phyloP scores from a whole-genome alignment of 2,797 vertebrate species.

The Aulostomus chinensis region DNA sequence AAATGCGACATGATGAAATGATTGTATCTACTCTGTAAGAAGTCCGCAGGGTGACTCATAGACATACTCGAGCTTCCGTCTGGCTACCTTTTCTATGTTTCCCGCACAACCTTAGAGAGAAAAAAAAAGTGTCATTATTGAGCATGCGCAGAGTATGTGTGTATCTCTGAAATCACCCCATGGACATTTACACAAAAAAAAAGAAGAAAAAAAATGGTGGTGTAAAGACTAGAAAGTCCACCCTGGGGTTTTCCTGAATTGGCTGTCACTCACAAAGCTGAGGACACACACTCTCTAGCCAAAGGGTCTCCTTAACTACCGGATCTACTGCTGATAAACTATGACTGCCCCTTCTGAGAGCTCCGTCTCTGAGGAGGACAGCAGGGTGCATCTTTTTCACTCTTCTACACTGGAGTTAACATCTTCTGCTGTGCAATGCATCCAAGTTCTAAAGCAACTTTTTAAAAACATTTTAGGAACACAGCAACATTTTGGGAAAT shows the following conservation, averaged over 20 bases:
- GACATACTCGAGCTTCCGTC: constrained; percentile 28
- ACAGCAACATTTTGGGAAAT: too few relatives aligned
- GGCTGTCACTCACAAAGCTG: constrained; percentile 42
- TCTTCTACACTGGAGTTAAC: too few relatives aligned
- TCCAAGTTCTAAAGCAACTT: too few relatives aligned
- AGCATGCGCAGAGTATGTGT: constrained; percentile 4
- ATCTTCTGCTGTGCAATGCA: too few relatives aligned
- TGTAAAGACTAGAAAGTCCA: constrained; percentile 29
- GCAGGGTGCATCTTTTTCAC: not conserved
- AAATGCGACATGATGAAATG: constrained; percentile 62
- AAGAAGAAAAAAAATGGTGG: constrained; percentile 9
- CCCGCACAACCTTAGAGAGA: constrained; percentile 9
- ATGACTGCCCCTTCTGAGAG: constrained; percentile 21
- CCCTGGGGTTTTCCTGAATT: constrained; percentile 36
- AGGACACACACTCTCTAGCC: constrained; percentile 33
- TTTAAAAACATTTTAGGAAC: too few relatives aligned
- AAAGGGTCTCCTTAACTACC: constrained; percentile 19
- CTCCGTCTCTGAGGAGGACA: constrained; percentile 3
- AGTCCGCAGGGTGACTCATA: constrained; percentile 51
- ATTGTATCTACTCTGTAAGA: constrained; percentile 62
- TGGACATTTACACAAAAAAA: constrained; percentile 12
- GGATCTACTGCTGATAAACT: constrained; percentile 28
- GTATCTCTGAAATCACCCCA: constrained; percentile 27
- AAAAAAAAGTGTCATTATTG: not conserved
- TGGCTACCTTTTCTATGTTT: constrained; percentile 31